Evolutionary conservation across 2,888 invertebrate species (phyloP).

Genomic region (Dolomedes plantarius): DNA sequence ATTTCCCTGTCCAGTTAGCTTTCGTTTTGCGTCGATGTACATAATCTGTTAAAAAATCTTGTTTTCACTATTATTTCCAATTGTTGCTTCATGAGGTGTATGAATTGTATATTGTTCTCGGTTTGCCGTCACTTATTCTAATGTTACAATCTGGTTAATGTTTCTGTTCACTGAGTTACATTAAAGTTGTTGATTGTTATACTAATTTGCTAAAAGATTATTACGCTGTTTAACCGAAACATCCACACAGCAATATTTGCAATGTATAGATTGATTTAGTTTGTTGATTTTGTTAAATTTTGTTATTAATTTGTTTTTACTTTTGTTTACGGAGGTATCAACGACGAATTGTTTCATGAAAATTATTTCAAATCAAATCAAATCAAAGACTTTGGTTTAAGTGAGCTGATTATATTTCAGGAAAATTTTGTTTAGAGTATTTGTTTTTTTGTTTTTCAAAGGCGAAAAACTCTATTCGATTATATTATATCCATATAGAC

Average conservation of each 20-base stretch:
- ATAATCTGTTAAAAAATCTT: not conserved
- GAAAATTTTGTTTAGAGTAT: too few relatives aligned
- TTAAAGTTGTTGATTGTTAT: not conserved
- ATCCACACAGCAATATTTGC: not conserved
- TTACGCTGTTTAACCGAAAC: not conserved
- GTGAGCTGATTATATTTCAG: too few relatives aligned
- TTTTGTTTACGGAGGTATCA: not conserved
- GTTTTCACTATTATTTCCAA: not conserved
- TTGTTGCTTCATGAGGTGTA: not conserved
- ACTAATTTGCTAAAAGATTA: not conserved
- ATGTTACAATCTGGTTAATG: not conserved
- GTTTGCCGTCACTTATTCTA: not conserved
- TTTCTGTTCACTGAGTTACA: slow-evolving; percentile 3
- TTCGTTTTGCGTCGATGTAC: not conserved
- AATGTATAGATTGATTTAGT: not conserved
- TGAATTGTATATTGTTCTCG: not conserved
- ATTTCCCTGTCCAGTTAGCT: not conserved
- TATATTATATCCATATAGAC: too few relatives aligned
- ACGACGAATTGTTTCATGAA: too few relatives aligned
- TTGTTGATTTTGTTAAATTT: slow-evolving; percentile 1
- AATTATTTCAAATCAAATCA: too few relatives aligned
- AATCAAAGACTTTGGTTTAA: too few relatives aligned
- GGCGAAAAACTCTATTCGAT: too few relatives aligned
- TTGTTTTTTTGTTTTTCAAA: too few relatives aligned
- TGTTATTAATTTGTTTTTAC: not conserved